Base-by-base conservation (phyloP, 1,140 invertebrate species). In the Heliconius hermathena region DNA sequence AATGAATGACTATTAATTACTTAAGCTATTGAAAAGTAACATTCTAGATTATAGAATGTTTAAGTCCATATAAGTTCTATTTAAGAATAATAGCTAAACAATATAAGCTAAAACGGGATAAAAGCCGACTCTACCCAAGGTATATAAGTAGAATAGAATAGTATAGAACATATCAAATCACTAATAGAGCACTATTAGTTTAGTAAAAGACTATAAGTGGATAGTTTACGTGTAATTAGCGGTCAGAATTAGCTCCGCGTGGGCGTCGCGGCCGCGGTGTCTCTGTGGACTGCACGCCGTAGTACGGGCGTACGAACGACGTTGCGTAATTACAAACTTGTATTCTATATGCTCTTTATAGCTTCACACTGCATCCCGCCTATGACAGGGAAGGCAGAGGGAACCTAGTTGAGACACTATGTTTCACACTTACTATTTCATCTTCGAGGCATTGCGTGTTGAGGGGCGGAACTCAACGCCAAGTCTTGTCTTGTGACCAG, bases 201-300 rank as follows among this genome's bases (percentile, higher is more conserved):
- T 66, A 66, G 60, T 66, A 66, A 29, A 13, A 18, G 60, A 66
- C 13, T 66, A 66, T 29, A 26, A 66, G 60, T n/a, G 60, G 60
- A 66, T 66, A 66, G 60, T 66, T 26, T 66, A 66, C 26, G 60
- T 66, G 11, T 66, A 66, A 66, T 66, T 66, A 66, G 22, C 13
- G 60, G 60, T 5, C 26, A 26, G 13, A 66, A 66, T 66, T 66
- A 66, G 60, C 3, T 13, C 8, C 60, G 60, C 60, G 60, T 66
- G 60, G 60, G 60, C 60, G 60, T 29, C 41, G 38, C 38, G n/a
- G 8, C 22, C n/a, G 16, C 60, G 0, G 1, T 16, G 22, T 26
- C 26, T 66, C 22, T 66, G 18, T 2, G 41, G 41, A 20, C 49
- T 20, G 16, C 20, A 46, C 54, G 3, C 20, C n/a, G n/a, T 60